Evolutionary conservation across 92 coral and sea anemone genomes (phyloP), one percentile per base, ranked within the genome.

Genomic region (Micromussa lordhowensis): DNA sequence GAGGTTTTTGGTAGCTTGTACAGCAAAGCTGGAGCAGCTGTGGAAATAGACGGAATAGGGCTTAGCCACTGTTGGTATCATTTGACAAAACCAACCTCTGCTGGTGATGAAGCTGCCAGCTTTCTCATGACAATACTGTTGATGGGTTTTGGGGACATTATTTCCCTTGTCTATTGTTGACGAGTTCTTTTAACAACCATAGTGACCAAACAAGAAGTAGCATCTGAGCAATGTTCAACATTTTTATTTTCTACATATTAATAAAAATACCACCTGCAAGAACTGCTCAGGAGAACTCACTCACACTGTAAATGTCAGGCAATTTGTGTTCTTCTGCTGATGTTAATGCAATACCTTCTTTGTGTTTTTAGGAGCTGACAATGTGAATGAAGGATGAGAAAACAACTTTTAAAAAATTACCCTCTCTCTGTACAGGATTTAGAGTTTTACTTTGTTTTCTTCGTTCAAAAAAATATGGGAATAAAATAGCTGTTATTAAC

Each of bases 371-470:
- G 88, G 88, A 85, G 49, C 76, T 85, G 88, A 85, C 88, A 38
- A 85, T 85, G 88, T 85, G n/a, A 85, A 58, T 40, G 40, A 16
- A 29, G 19, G 73, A 18, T 75, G 72, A 74, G 30, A n/a, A 14
- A 21, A 38, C 61, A 51, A 69, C 49, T 61, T 84, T 85, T 64
- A 16, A 12, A 31, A n/a, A 85, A 59, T 40, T 36, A n/a, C 75
- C 82, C 58, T 64, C 75, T 58, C 82, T 77, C 88, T 85, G 88
- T 85, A 85, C 88, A 85, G 82, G 75, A 85, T 64, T 85, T 85
- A 64, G 74, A 57, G 74, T 76, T 59, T 40, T 59, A 16, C 36
- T 76, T 8, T 53, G 68, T 72, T 83, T 51, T 83, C 79, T 83
- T 30, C 55, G 75, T 53, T 19, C 66, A 19, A 83, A 83, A 82